phyloP scores from a whole-genome alignment of 92 coral and sea anemone genomes.

The Umimayanthus kanabou region DNA sequence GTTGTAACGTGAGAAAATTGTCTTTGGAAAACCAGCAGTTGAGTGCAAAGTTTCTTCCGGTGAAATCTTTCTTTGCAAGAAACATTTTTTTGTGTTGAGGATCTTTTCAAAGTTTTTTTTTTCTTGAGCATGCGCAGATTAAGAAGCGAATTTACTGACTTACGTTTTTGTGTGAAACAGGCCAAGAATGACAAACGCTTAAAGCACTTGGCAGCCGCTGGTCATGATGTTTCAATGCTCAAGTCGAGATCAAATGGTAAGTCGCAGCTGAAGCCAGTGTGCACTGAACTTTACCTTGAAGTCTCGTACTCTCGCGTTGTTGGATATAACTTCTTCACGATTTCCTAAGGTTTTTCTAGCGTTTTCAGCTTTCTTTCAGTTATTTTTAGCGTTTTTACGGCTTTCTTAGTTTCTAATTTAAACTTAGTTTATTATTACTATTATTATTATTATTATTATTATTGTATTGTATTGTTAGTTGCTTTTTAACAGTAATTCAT shows the following conservation, averaged over 20 bases:
- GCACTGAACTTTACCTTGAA: not conserved
- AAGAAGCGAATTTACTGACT: not conserved
- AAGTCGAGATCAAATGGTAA: constrained; percentile 42
- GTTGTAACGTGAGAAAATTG: too few relatives aligned
- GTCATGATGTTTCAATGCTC: constrained; percentile 65
- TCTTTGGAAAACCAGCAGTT: too few relatives aligned
- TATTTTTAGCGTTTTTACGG: too few relatives aligned
- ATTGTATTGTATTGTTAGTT: too few relatives aligned
- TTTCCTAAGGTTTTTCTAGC: too few relatives aligned
- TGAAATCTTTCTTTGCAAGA: too few relatives aligned
- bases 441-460: too few relatives aligned
- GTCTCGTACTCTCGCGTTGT: not conserved
- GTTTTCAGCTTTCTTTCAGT: too few relatives aligned
- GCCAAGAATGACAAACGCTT: constrained; percentile 70
- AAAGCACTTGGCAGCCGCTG: constrained; percentile 67
- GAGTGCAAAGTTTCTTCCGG: too few relatives aligned
- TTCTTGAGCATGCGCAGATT: not conserved
- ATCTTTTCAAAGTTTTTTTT: not conserved
- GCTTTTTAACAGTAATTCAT: not conserved
- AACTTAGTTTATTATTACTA: too few relatives aligned
- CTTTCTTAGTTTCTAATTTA: too few relatives aligned
- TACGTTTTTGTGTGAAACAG: constrained; percentile 29
- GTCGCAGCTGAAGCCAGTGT: not conserved
- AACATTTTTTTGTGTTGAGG: not conserved
- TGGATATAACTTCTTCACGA: not conserved